Evolutionary conservation across 2,797 vertebrate genomes (phyloP).

Genomic region (Rhynchonycteris naso): DNA sequence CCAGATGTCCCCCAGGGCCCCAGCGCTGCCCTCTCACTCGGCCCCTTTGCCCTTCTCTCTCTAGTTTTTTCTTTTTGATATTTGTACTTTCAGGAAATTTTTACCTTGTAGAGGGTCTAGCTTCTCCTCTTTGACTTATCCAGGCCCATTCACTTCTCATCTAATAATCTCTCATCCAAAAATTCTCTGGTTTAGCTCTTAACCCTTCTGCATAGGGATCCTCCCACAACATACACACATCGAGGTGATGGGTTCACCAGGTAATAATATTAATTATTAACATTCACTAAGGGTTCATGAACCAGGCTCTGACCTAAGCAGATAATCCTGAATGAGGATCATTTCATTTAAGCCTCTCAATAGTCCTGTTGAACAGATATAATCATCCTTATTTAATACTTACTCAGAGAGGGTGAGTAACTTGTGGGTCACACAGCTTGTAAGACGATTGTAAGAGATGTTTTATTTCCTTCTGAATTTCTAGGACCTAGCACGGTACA

Average conservation of each 20-base stretch:
- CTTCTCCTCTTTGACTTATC: not conserved
- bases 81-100: conserved; percentile 16
- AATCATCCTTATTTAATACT: not conserved
- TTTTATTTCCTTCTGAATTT: not conserved
- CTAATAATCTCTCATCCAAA: not conserved
- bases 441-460: not conserved
- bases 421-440: not conserved
- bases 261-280: conserved; percentile 17
- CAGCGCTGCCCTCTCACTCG: not conserved
- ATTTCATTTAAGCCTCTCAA: not conserved
- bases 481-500: not conserved
- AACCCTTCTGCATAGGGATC: not conserved
- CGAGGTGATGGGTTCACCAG: not conserved
- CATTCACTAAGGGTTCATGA: conserved; percentile 1
- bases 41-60: not conserved
- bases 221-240: no score
- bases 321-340: conserved; percentile 13
- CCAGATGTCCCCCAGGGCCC: not conserved
- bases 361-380: not conserved
- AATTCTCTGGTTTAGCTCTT: not conserved
- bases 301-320: conserved; percentile 28
- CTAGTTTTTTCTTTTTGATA: not conserved
- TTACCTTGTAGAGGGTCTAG: not conserved
- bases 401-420: not conserved
- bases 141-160: not conserved